Evolutionary conservation across 2,797 vertebrate genomes (phyloP).

Genomic region (Cynodonichthys magdalenae): DNA sequence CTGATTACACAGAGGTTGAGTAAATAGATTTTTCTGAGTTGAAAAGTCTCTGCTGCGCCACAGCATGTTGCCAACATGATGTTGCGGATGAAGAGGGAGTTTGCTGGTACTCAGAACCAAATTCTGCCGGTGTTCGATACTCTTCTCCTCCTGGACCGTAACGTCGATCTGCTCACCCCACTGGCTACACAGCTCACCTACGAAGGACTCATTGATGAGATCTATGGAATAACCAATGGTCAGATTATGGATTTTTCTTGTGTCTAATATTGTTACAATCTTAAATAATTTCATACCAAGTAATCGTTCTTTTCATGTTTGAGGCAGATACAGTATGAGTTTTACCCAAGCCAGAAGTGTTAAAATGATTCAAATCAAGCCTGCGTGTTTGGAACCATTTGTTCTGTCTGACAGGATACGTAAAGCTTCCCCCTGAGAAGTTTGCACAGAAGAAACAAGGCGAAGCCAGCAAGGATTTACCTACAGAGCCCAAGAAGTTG

Average conservation of each 20-base stretch:
- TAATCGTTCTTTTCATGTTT: too few relatives aligned
- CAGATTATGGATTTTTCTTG: slow-evolving; percentile 44
- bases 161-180: slow-evolving; percentile 92
- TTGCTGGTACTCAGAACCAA: slow-evolving; percentile 93
- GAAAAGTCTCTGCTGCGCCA: slow-evolving; percentile 1
- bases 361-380: too few relatives aligned
- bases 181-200: slow-evolving; percentile 96
- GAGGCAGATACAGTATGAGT: neutral
- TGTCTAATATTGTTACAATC: too few relatives aligned
- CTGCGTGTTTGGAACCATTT: neutral
- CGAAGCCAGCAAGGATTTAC: slow-evolving; percentile 91
- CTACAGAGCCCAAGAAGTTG: slow-evolving; percentile 94
- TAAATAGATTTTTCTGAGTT: slow-evolving; percentile 1
- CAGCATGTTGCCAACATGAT: slow-evolving; percentile 99
- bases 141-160: slow-evolving; percentile 92
- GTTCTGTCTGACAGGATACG: slow-evolving; percentile 82
- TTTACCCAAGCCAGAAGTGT: neutral
- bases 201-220: slow-evolving; percentile 96
- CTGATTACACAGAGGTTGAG: neutral
- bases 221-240: slow-evolving; percentile 97
- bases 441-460: slow-evolving; percentile 95
- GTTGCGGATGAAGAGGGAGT: slow-evolving; percentile 97
- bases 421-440: slow-evolving; percentile 97
- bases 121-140: slow-evolving; percentile 96
- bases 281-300: too few relatives aligned